These are phyloP conservation scores for Drosophila bunnanda DNA, from an alignment of 2,888 invertebrate species.

Conservation along the genomic window DNA sequence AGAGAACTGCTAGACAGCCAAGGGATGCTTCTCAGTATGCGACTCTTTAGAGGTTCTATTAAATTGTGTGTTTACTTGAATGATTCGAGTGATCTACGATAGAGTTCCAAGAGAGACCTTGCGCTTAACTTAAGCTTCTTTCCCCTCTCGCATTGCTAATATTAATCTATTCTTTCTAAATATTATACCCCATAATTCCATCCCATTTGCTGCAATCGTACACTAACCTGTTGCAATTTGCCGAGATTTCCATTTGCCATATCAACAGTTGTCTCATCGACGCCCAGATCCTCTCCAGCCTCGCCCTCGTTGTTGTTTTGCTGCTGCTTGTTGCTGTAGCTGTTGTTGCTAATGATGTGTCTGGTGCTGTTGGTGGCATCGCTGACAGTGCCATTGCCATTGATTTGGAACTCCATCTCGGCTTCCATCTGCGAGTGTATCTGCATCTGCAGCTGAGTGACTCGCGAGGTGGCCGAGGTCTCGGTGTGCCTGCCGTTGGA, in stretches of 20 bases:
- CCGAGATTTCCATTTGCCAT: slow-evolving; percentile 70
- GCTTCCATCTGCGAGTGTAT: slow-evolving; percentile 48
- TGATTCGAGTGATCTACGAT: neutral
- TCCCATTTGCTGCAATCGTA: slow-evolving; percentile 8
- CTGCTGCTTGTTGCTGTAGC: slow-evolving; percentile 60
- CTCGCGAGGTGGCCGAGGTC: slow-evolving; percentile 78
- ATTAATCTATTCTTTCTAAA: neutral
- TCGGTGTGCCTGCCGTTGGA: slow-evolving; percentile 73
- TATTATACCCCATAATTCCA: neutral
- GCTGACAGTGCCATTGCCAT: slow-evolving; percentile 59
- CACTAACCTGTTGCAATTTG: slow-evolving; percentile 71
- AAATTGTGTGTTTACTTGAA: neutral
- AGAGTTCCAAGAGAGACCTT: neutral
- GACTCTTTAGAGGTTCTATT: slow-evolving; percentile 1
- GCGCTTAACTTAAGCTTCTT: neutral
- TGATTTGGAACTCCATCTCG: slow-evolving; percentile 81
- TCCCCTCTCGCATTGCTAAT: neutral
- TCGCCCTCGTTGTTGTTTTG: slow-evolving; percentile 60
- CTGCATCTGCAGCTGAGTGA: slow-evolving; percentile 82
- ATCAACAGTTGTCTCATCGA: slow-evolving; percentile 66
- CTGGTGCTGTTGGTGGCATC: slow-evolving; percentile 47
- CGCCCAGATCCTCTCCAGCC: slow-evolving; percentile 40
- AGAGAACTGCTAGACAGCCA: slow-evolving; percentile 4
- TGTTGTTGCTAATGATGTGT: slow-evolving; percentile 77
- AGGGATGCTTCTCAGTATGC: slow-evolving; percentile 3